Conservation (phyloP, 2,113 vertebrate species). For the human (Homo sapiens) region DNA sequence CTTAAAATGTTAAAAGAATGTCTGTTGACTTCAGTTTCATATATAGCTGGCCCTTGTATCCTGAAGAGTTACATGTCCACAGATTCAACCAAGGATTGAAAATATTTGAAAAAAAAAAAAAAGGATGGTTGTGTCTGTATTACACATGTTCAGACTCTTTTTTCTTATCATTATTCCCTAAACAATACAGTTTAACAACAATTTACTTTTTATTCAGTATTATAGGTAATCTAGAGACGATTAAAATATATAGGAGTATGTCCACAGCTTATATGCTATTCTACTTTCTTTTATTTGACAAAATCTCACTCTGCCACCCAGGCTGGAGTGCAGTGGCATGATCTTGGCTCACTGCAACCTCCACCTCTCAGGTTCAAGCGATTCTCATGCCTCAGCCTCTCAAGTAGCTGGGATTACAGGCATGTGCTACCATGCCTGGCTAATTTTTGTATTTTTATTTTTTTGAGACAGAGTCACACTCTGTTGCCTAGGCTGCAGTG, state of each 20-base stretch:
- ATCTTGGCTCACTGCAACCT: no score
- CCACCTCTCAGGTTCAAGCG: no score
- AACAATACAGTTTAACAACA: background rate
- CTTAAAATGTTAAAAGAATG: background rate
- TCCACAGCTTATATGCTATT: background rate
- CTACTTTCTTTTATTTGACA: no score
- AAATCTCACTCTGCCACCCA: no score
- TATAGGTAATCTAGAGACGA: background rate
- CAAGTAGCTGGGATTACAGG: no score
- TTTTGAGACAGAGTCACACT: no score
- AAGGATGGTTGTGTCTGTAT: background rate
- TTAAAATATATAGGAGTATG: background rate
- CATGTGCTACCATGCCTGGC: no score
- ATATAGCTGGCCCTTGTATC: background rate
- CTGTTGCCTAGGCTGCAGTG: no score
- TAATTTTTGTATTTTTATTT: no score
- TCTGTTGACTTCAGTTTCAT: background rate
- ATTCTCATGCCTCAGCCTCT: no score
- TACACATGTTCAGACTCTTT: background rate
- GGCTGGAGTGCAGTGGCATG: no score
- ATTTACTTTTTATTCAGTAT: background rate
- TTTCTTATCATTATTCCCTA: background rate
- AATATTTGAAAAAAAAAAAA: background rate
- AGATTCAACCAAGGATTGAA: background rate
- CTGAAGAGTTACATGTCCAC: background rate